Percentiles rank a stretch among this genome's conserved stretches.
phyloP scores from a whole-genome alignment of 2,888 invertebrate species.

The Dendrolimus pini region DNA sequence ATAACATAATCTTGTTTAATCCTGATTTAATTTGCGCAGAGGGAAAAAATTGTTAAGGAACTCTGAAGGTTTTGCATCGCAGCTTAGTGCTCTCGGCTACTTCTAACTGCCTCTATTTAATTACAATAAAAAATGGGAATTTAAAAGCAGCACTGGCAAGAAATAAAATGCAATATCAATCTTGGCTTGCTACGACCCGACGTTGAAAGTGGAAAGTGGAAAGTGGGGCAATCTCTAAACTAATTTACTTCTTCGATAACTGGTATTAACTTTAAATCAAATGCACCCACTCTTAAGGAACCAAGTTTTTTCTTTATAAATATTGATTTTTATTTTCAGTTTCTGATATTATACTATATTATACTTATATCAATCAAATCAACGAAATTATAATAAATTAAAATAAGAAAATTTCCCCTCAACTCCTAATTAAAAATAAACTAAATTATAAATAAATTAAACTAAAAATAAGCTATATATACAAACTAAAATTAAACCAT shows the following conservation, averaged over 20 bases:
- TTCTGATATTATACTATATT: too few relatives aligned
- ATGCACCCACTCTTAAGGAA: slow-evolving; percentile 11
- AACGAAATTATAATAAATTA: too few relatives aligned
- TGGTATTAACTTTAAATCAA: slow-evolving; percentile 33
- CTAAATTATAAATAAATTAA: too few relatives aligned
- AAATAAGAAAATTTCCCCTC: too few relatives aligned
- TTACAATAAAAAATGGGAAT: slow-evolving; percentile 57
- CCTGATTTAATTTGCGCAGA: slow-evolving; percentile 20
- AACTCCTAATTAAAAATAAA: too few relatives aligned
- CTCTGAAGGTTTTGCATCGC: slow-evolving; percentile 20
- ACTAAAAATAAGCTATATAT: too few relatives aligned
- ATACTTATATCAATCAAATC: too few relatives aligned
- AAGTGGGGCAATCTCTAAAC: slow-evolving; percentile 49
- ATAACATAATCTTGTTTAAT: slow-evolving; percentile 14
- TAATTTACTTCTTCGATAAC: slow-evolving; percentile 44
- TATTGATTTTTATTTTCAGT: too few relatives aligned
- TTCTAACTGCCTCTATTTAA: slow-evolving; percentile 50
- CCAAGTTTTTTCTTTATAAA: not conserved
- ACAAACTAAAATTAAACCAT: too few relatives aligned
- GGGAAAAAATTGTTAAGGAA: slow-evolving; percentile 23
- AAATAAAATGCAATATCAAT: slow-evolving; percentile 46
- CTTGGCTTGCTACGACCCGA: slow-evolving; percentile 18
- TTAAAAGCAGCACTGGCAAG: slow-evolving; percentile 40
- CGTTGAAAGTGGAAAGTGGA: slow-evolving; percentile 7
- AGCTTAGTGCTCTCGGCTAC: slow-evolving; percentile 21